Percentiles rank a stretch among this genome's conserved stretches.
These are phyloP conservation scores for Lasioglossum morio DNA, from an alignment of 2,888 invertebrate genomes.

Conservation along the genomic window DNA sequence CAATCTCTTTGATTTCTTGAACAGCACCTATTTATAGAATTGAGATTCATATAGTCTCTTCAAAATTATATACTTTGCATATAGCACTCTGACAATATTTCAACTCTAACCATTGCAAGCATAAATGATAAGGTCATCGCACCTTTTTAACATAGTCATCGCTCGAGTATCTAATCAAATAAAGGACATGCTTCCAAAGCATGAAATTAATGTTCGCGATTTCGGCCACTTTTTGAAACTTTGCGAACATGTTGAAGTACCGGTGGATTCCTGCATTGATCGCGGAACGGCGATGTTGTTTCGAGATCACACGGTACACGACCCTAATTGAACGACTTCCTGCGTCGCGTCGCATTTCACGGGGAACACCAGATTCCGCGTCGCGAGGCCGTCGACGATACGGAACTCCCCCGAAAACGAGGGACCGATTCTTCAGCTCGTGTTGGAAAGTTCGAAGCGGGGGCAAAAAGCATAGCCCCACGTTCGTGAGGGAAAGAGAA, in stretches of 20 bases:
- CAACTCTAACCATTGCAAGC: too few species aligned
- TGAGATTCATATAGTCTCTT: too few species aligned
- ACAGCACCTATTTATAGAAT: too few species aligned
- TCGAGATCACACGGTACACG: constrained; percentile 67
- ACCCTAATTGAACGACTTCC: constrained; percentile 70
- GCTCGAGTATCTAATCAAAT: too few species aligned
- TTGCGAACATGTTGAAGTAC: constrained; percentile 32
- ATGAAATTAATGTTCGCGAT: too few species aligned
- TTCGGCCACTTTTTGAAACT: background rate
- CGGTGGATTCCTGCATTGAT: constrained; percentile 35
- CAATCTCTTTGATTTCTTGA: too few species aligned
- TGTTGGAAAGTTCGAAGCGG: constrained; percentile 47
- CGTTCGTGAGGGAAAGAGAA: background rate
- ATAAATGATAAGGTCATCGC: too few species aligned
- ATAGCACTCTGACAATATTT: too few species aligned
- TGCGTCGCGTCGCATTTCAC: constrained; percentile 59
- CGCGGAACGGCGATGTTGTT: constrained; percentile 57
- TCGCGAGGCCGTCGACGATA: constrained; percentile 48
- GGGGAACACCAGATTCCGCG: constrained; percentile 65
- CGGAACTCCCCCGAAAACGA: constrained; percentile 58
- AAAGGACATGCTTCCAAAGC: too few species aligned
- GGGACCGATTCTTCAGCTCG: constrained; percentile 35
- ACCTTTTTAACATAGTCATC: too few species aligned
- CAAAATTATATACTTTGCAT: too few species aligned
- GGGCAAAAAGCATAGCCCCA: constrained; percentile 51